These are phyloP conservation scores for Peromyscus maniculatus DNA, from an alignment of 2,113 vertebrate genomes.

Conservation along the genomic window DNA sequence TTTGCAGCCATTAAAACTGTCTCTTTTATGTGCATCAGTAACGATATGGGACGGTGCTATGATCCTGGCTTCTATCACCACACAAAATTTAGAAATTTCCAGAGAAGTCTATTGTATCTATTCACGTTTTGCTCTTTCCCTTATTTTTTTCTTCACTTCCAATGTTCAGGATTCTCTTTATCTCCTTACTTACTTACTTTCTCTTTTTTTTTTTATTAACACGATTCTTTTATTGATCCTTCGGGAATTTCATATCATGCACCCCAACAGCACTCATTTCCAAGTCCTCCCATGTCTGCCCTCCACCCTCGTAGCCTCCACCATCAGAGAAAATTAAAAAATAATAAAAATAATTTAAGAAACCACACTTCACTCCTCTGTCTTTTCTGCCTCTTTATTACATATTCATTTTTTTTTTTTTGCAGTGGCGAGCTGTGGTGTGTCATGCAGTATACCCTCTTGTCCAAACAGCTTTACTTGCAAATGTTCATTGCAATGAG, in stretches of 20 bases:
- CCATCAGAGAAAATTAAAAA: neutral
- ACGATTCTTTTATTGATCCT: neutral
- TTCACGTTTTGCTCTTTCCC: neutral
- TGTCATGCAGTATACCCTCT: neutral
- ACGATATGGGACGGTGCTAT: neutral
- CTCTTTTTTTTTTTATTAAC: neutral
- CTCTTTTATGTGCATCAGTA: neutral
- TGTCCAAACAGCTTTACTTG: neutral
- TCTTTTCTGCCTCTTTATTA: neutral
- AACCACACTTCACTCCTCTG: neutral
- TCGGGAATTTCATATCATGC: neutral
- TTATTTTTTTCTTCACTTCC: neutral
- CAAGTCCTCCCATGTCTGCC: neutral
- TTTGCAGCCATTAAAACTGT: constrained; percentile 10
- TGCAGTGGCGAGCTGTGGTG: accelerated
- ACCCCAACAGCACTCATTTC: neutral
- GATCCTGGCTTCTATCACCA: neutral
- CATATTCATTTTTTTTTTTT: neutral
- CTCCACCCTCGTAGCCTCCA: neutral
- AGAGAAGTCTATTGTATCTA: neutral
- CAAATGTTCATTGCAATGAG: neutral
- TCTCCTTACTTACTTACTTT: neutral
- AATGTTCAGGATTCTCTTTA: neutral
- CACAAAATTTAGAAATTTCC: neutral
- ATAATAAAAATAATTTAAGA: neutral